Evolutionary conservation across 2,797 vertebrate species (phyloP), one percentile per base, ranked within the genome.

Genomic region (Halcyon chelicuti): DNA sequence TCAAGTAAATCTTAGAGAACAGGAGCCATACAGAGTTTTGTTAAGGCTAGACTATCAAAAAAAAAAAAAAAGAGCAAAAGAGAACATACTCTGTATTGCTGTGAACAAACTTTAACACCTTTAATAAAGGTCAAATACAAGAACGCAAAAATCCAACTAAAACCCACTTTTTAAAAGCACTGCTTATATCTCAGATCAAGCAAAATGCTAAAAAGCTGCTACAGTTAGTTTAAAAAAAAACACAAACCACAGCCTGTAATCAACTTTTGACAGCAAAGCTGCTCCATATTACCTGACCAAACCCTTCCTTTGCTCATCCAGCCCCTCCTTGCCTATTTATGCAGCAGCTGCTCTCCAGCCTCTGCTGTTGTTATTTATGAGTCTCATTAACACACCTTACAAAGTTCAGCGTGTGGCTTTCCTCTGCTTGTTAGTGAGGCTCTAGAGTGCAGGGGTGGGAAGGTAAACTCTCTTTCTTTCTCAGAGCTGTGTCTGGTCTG

Each of bases 291-390:
- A 10, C 15, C 22, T 5, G 9, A 6, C 42, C 4, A 44, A 12
- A 2, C 1, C 6, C 12, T 5, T 2, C 1, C 1, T 3, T 35
- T 20, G 18, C 2, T 11, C 4, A 1, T 0, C 10, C 0, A 15
- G 2, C 12, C 33, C 51, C 40, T 86, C 35, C 73, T 35, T 37
- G 1, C 19, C 18, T 4, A 7, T 52, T 40, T 8, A 22, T 70
- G 22, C n/a, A 2, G 22, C 1, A 2, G 3, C 37, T 1, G 0
- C 15, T 68, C 57, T 40, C 62, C 44, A 60, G 42, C 49, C 44
- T 54, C 72, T 44, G 67, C 37, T 42, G 39, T 7, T 52, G 29
- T 88, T 93, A 88, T 93, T 96, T 37, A 66, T 66, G 88, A 75
- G 28, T 33, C 66, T 96, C 88, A 82, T 95, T 88, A 82, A 67